phyloP scores from a whole-genome alignment of 2,888 invertebrate genomes.

The Mystacides longicornis region DNA sequence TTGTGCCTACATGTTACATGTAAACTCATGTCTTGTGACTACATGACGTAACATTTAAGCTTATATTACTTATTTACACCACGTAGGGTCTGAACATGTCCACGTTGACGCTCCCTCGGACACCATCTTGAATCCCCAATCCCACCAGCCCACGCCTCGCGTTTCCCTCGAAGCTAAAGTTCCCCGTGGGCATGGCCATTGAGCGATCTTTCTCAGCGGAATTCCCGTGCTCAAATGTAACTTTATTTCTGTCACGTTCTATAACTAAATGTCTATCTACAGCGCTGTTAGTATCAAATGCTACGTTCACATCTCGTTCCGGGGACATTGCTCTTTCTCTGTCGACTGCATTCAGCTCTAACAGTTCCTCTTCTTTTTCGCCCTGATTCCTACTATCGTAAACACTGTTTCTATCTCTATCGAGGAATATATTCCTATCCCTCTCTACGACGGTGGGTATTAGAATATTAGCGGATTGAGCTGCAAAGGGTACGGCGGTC shows the following conservation, averaged over 20 bases:
- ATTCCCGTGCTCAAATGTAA: background rate
- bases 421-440: constrained; percentile 11
- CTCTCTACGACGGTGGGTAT: constrained; percentile 10
- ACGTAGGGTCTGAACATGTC: constrained; percentile 46
- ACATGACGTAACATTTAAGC: too few relatives aligned
- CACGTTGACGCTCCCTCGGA: constrained; percentile 30
- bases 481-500: constrained; percentile 5
- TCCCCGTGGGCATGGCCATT: constrained; percentile 5
- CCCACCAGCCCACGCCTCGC: constrained; percentile 40
- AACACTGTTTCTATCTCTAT: constrained; percentile 11
- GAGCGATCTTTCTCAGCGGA: constrained; percentile 30
- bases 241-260: constrained; percentile 14
- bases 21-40: too few relatives aligned
- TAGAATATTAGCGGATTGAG: constrained; percentile 11
- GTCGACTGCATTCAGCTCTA: constrained; percentile 4
- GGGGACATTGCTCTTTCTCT: constrained; percentile 31
- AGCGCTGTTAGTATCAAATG: constrained; percentile 17
- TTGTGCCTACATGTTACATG: too few relatives aligned
- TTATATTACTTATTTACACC: constrained; percentile 23
- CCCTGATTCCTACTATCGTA: constrained; percentile 9
- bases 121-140: constrained; percentile 42
- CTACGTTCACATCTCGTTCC: constrained; percentile 10
- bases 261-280: constrained; percentile 10
- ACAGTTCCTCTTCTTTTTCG: constrained; percentile 1
- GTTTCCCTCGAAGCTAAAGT: constrained; percentile 12